Base-by-base conservation (phyloP, 2,113 vertebrate genomes). In the Coptodon bakossiorum region DNA sequence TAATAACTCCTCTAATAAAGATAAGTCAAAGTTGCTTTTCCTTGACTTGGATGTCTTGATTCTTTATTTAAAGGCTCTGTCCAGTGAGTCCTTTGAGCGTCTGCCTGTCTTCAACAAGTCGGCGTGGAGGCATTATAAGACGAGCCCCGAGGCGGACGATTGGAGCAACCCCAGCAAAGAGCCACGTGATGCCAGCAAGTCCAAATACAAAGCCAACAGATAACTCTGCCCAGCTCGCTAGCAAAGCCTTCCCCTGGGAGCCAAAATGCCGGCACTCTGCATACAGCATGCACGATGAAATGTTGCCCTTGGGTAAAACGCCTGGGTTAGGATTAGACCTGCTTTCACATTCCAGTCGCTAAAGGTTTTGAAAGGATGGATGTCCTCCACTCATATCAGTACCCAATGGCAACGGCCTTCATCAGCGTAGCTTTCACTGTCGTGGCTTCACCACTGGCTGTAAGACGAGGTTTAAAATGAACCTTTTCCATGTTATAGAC, bases 141-240 rank as follows among this genome's bases (percentile, higher is more conserved):
- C 97, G 83, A 97, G 97, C 43, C 97, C 98, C 2, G 98, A 99
- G 95, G 98, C 98, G 7, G 98, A 99, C 45, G 98, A 99, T 94
- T 99, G 98, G 98, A 99, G 98, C 95, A 99, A 99, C 96, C 98
- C 98, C 78, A 99, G 98, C 97, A 98, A 97, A 50, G 98, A 98
- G 94, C 98, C 98, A 1, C 97, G 97, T 7, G 98, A 99, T 91
- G 97, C 98, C 91, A 95, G 95, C 95, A 95, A 95, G 94, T 98
- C 98, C 91, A 98, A 98, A 93, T 99, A 98, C 92, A 99, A 98
- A 94, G 96, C 97, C 87, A 98, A 98, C 86, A 96, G 97, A 98
- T 98, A 97, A 96, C 86, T 96, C 89, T 78, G 81, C 83, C 52
- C 19, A 71, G 61, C 61, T 48, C 17, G 27, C 89, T 83, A 36